A percentile compares a stretch with the other conserved stretches of the same genome.
phyloP scores from a whole-genome alignment of 2,888 invertebrate species.

The Andrena flavipes region DNA sequence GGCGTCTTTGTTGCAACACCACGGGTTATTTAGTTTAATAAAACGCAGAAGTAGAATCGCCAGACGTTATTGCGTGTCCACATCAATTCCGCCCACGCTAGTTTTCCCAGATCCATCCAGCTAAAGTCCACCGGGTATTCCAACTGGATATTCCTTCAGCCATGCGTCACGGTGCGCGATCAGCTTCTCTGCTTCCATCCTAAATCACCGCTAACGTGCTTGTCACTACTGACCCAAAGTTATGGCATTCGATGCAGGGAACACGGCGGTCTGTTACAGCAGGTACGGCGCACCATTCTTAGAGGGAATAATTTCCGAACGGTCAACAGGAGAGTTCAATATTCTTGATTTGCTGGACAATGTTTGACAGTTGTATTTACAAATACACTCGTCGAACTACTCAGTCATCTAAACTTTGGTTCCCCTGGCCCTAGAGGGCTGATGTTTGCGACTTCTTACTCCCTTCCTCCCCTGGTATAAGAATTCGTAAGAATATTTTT shows the following conservation, averaged over 20 bases:
- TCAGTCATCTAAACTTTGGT: too few relatives aligned
- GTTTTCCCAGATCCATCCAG: background rate
- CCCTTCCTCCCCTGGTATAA: too few relatives aligned
- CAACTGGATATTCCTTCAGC: constrained; percentile 45
- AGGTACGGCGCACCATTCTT: background rate
- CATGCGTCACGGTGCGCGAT: constrained; percentile 48
- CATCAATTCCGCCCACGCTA: constrained; percentile 4
- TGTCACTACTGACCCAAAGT: constrained; percentile 62
- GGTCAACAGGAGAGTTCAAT: background rate
- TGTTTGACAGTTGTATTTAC: too few relatives aligned
- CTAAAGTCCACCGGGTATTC: constrained; percentile 25
- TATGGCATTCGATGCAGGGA: constrained; percentile 56
- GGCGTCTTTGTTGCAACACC: background rate
- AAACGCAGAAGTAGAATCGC: constrained; percentile 4
- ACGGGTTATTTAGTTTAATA: constrained; percentile 35
- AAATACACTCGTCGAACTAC: too few relatives aligned
- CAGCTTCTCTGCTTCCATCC: constrained; percentile 39
- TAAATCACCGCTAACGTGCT: constrained; percentile 69
- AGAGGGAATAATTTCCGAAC: background rate
- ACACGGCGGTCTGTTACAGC: constrained; percentile 33
- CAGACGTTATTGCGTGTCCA: background rate
- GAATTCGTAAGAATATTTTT: too few relatives aligned
- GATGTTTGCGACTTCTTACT: too few relatives aligned
- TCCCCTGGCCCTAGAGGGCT: too few relatives aligned
- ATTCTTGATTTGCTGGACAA: too few relatives aligned